These are phyloP conservation scores for Caenorhabditis inopinata DNA, from an alignment of 1,140 invertebrate genomes.

Conservation along the genomic window DNA sequence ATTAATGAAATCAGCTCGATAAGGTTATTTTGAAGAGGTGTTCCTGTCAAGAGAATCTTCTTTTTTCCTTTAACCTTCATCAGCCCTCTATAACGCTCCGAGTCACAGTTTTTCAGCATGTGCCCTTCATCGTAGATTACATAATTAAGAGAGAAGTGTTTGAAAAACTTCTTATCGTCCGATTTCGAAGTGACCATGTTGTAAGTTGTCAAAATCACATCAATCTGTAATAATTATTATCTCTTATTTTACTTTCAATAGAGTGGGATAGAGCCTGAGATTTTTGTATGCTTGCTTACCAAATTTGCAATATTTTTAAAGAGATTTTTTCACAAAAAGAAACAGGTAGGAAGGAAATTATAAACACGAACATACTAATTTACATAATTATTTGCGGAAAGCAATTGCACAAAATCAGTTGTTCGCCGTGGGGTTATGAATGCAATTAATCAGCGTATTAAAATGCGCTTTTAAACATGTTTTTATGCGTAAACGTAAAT, in stretches of 20 bases:
- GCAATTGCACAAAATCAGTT: no score
- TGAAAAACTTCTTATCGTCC: slow-evolving; percentile 86
- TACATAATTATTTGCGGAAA: no score
- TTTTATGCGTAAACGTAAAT: no score
- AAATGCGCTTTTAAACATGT: no score
- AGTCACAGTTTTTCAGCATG: slow-evolving; percentile 95
- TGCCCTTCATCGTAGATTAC: slow-evolving; percentile 95
- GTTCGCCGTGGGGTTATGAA: no score
- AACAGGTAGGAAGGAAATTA: no score
- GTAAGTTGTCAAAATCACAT: slow-evolving; percentile 59
- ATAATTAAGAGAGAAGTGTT: slow-evolving; percentile 83
- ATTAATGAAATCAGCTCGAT: slow-evolving; percentile 90
- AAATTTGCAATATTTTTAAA: no score
- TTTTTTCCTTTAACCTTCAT: slow-evolving; percentile 73
- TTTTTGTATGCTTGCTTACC: no score
- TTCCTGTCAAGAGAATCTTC: slow-evolving; percentile 69
- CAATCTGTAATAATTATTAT: slow-evolving; percentile 44
- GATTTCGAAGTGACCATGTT: slow-evolving; percentile 75
- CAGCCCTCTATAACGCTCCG: slow-evolving; percentile 79
- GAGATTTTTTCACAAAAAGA: no score
- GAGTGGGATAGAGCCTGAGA: no score
- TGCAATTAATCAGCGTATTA: no score
- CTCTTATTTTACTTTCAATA: neutral
- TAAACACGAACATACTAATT: no score
- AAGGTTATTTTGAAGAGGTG: slow-evolving; percentile 85